phyloP scores from a whole-genome alignment of 1,140 invertebrate species.

The Bicyclus anynana region DNA sequence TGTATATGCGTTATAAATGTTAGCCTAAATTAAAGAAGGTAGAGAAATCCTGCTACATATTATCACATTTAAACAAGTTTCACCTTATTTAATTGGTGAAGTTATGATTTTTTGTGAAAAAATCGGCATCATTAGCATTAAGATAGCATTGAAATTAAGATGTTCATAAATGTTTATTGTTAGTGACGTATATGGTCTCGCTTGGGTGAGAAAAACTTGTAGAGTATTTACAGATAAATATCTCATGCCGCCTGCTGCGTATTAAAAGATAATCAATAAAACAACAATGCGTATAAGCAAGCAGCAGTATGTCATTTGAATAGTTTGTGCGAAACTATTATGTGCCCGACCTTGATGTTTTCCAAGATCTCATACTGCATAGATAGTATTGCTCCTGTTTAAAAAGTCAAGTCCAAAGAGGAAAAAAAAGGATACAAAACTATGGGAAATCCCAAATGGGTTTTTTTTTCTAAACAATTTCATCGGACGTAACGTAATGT shows the following conservation, averaged over 20 bases:
- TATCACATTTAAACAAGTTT: too few species aligned
- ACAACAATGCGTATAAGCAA: slow-evolving; percentile 8
- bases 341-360: slow-evolving; percentile 18
- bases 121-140: too few species aligned
- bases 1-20: too few species aligned
- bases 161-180: too few species aligned
- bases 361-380: slow-evolving; percentile 25
- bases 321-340: slow-evolving; percentile 19
- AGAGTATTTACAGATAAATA: not conserved
- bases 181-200: not conserved
- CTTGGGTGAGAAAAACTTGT: not conserved
- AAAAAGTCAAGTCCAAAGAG: slow-evolving; percentile 26
- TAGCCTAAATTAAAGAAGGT: too few species aligned
- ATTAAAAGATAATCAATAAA: slow-evolving; percentile 4
- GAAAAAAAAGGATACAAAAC: slow-evolving; percentile 61
- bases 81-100: too few species aligned
- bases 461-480: slow-evolving; percentile 44
- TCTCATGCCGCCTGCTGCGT: not conserved
- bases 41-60: too few species aligned
- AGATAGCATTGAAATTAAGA: too few species aligned
- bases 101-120: too few species aligned
- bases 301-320: slow-evolving; percentile 17
- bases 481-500: slow-evolving; percentile 30
- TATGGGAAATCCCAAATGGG: slow-evolving; percentile 56
- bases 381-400: slow-evolving; percentile 31